Evolutionary conservation across 2,888 invertebrate genomes (phyloP).

Genomic region (Sacculina carcini): DNA sequence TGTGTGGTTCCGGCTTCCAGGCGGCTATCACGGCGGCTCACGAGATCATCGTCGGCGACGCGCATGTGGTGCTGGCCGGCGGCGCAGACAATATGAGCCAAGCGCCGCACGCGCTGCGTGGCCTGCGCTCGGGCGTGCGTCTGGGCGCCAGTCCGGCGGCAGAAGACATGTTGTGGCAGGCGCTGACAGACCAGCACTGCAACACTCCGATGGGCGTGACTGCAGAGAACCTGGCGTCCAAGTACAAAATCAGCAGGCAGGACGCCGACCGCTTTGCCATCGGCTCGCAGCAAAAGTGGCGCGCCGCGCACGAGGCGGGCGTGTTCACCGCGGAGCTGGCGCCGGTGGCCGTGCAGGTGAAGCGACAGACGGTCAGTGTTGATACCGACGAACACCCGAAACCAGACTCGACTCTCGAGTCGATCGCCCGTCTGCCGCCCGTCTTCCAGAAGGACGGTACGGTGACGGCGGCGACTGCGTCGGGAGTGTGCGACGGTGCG

Average conservation of each 20-base stretch:
- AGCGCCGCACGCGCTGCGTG: slow-evolving; percentile 57
- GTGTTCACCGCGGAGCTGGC: slow-evolving; percentile 69
- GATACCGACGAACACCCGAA: slow-evolving; percentile 79
- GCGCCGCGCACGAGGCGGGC: slow-evolving; percentile 54
- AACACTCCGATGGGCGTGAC: slow-evolving; percentile 87
- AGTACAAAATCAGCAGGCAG: slow-evolving; percentile 49
- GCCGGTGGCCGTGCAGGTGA: slow-evolving; percentile 50
- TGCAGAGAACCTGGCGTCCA: slow-evolving; percentile 69
- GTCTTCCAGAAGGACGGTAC: slow-evolving; percentile 83
- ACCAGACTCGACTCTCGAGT: slow-evolving; percentile 60
- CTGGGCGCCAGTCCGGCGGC: slow-evolving; percentile 40
- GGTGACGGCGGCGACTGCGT: slow-evolving; percentile 81
- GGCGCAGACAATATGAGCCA: slow-evolving; percentile 92
- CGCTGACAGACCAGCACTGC: slow-evolving; percentile 62
- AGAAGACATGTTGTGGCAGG: slow-evolving; percentile 57
- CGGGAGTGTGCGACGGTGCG: slow-evolving; percentile 94
- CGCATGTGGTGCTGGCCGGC: slow-evolving; percentile 63
- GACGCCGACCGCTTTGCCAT: slow-evolving; percentile 65
- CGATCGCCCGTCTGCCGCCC: slow-evolving; percentile 53
- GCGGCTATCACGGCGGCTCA: slow-evolving; percentile 69
- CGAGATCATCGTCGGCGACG: slow-evolving; percentile 60
- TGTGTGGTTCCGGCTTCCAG: slow-evolving; percentile 96
- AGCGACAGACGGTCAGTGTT: slow-evolving; percentile 42
- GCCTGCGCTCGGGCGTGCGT: slow-evolving; percentile 60
- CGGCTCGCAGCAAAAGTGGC: slow-evolving; percentile 59